Conservation (phyloP, 1,140 invertebrate genomes). For the Belonocnema kinseyi region DNA sequence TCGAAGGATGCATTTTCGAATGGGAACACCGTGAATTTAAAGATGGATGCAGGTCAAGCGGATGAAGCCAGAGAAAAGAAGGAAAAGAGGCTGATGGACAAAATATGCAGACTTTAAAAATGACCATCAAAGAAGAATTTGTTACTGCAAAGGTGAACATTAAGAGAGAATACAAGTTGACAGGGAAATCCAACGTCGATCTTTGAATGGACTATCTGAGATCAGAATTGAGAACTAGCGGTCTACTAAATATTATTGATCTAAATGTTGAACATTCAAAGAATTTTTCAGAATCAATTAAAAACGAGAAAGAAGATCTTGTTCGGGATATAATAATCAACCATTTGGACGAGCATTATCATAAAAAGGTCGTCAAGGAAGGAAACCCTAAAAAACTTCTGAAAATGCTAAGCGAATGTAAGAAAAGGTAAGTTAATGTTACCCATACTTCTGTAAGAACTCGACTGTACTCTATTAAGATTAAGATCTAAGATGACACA, state of each 20-base stretch:
- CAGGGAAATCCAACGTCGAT: too few relatives aligned
- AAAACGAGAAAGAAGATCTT: neutral
- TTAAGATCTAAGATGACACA: conserved; percentile 34
- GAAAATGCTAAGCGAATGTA: conserved; percentile 36
- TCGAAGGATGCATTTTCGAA: too few relatives aligned
- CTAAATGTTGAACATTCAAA: neutral
- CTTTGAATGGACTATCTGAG: too few relatives aligned
- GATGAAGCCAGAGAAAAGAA: neutral
- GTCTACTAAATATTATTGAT: neutral
- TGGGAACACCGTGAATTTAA: too few relatives aligned
- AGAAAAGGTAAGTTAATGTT: conserved; percentile 37
- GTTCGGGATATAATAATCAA: conserved; percentile 44
- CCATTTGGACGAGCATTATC: conserved; percentile 41
- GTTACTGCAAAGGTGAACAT: too few relatives aligned
- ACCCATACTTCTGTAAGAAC: conserved; percentile 41
- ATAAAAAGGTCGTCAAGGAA: conserved; percentile 38
- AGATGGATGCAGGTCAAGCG: too few relatives aligned
- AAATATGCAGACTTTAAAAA: neutral
- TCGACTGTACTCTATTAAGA: conserved; percentile 37
- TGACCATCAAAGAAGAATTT: too few relatives aligned
- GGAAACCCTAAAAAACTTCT: conserved; percentile 39
- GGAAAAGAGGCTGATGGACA: neutral
- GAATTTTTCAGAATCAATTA: neutral
- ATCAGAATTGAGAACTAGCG: neutral
- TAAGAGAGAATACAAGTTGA: too few relatives aligned